phyloP scores from a whole-genome alignment of 2,797 vertebrate species.

The Ficedula albicollis region DNA sequence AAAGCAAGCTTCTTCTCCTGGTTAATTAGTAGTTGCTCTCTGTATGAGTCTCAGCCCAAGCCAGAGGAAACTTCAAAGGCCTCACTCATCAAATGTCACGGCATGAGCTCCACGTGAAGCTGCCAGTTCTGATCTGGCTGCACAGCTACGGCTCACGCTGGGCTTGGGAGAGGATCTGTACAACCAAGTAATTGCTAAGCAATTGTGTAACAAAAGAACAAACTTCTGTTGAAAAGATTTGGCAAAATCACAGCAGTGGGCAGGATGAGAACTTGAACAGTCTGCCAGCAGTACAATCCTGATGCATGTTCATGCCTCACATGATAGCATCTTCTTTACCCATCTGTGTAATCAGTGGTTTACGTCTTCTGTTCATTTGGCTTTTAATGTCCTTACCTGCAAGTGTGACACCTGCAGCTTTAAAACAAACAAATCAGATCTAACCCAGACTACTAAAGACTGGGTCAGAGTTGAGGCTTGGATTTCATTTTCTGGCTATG shows the following conservation, averaged over 20 bases:
- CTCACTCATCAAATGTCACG: neutral
- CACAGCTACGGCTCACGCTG: neutral
- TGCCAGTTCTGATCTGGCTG: neutral
- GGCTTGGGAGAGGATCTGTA: neutral
- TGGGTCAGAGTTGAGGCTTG: neutral
- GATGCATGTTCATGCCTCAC: neutral
- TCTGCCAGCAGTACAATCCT: neutral
- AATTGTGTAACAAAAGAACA: neutral
- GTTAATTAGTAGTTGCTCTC: conserved; percentile 36
- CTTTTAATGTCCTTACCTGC: neutral
- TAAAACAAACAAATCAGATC: neutral
- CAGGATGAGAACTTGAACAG: neutral
- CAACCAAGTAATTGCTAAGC: neutral
- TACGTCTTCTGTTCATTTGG: neutral
- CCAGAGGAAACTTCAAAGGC: conserved; percentile 27
- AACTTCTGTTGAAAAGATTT: neutral
- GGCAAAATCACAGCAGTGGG: conserved; percentile 16
- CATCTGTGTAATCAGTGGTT: neutral
- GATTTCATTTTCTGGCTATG: neutral
- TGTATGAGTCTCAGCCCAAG: neutral
- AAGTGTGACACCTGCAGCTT: neutral
- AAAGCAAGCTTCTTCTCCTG: neutral
- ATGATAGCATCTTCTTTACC: neutral
- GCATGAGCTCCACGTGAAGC: neutral
- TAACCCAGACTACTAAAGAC: neutral